Evolutionary conservation across 1,140 invertebrate genomes (phyloP).

Genomic region (Choristoneura fumiferana): DNA sequence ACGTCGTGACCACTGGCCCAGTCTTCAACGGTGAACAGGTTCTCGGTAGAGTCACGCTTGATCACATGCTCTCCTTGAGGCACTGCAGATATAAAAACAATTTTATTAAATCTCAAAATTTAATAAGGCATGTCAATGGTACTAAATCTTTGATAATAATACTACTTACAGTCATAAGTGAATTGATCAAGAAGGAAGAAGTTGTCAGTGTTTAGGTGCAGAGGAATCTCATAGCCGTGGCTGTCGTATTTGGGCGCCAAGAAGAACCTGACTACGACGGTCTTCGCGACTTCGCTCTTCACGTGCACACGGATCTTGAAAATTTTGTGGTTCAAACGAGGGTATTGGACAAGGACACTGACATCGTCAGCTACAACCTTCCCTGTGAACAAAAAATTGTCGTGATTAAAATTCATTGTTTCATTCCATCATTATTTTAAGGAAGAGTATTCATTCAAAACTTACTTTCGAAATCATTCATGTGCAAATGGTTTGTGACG

Average conservation of each 20-base stretch:
- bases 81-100: slow-evolving; percentile 47
- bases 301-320: slow-evolving; percentile 79
- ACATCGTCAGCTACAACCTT: slow-evolving; percentile 47
- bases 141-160: too few relatives aligned
- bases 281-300: slow-evolving; percentile 47
- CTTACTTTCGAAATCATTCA: slow-evolving; percentile 59
- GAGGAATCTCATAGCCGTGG: slow-evolving; percentile 67
- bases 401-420: not conserved
- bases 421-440: slow-evolving; percentile 4
- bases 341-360: slow-evolving; percentile 67
- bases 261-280: slow-evolving; percentile 81
- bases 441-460: too few relatives aligned
- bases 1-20: slow-evolving; percentile 62
- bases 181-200: slow-evolving; percentile 78
- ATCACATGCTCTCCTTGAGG: slow-evolving; percentile 68
- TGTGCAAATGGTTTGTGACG: slow-evolving; percentile 72
- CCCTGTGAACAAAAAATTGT: slow-evolving; percentile 32
- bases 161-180: slow-evolving; percentile 60
- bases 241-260: slow-evolving; percentile 84
- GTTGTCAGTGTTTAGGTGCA: slow-evolving; percentile 77
- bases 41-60: slow-evolving; percentile 67
- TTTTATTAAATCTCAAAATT: not conserved
- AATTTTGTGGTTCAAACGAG: slow-evolving; percentile 82
- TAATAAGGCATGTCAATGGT: not conserved
- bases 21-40: slow-evolving; percentile 59